These are phyloP conservation scores for Potamarius usumacintae DNA, from an alignment of 2,113 vertebrate genomes.

Conservation along the genomic window DNA sequence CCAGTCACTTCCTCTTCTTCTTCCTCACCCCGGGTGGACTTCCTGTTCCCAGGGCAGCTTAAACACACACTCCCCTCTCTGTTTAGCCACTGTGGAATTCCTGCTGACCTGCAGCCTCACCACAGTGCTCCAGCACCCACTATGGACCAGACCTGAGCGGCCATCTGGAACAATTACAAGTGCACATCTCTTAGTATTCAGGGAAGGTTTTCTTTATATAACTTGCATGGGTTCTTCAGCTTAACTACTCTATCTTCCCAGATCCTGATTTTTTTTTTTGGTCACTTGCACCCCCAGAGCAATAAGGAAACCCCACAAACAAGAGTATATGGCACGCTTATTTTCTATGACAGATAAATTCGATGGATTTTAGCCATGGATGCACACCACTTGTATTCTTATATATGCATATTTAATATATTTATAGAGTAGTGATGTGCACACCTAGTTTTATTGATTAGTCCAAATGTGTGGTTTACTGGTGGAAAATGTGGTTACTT, in stretches of 20 bases:
- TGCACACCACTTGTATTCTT: constrained; percentile 53
- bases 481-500: constrained; percentile 45
- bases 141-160: constrained; percentile 58
- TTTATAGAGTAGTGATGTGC: constrained; percentile 63
- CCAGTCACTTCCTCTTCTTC: constrained; percentile 26
- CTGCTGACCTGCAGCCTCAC: constrained; percentile 88
- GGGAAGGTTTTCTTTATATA: constrained; percentile 41
- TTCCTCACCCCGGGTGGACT: constrained; percentile 51
- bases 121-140: constrained; percentile 87
- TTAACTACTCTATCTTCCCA: constrained; percentile 18
- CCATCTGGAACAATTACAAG: constrained; percentile 74
- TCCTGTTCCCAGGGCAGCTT: constrained; percentile 82
- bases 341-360: constrained; percentile 43
- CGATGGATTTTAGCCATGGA: constrained; percentile 55
- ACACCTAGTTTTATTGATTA: constrained; percentile 57
- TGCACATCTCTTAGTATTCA: constrained; percentile 70
- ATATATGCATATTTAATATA: constrained; percentile 63
- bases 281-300: constrained; percentile 44
- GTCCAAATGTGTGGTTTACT: constrained; percentile 49
- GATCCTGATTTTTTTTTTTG: constrained; percentile 17
- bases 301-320: constrained; percentile 46
- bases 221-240: constrained; percentile 30
- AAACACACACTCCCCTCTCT: constrained; percentile 84
- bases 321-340: constrained; percentile 38
- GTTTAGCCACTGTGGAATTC: constrained; percentile 88